Conservation (phyloP, 2,797 vertebrate genomes). For the Cichlasoma orientale region DNA sequence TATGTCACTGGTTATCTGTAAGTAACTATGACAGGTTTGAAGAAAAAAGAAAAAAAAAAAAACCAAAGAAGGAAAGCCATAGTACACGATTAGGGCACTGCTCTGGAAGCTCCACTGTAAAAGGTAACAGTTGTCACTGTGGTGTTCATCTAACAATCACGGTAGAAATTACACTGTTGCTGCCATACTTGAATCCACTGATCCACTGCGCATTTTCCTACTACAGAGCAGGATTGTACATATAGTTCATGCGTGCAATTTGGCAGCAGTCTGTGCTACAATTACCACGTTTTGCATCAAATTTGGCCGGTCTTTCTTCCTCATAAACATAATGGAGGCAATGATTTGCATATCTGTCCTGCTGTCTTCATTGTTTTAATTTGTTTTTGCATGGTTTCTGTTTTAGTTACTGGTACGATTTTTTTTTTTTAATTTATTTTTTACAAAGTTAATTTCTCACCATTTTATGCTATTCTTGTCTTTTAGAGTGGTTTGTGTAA, state of each 20-base stretch:
- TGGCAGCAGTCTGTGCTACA: background rate
- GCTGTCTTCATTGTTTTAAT: background rate
- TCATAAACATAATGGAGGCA: conserved; percentile 7
- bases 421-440: background rate
- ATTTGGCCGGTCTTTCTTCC: conserved; percentile 8
- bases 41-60: conserved; percentile 60
- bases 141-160: conserved; percentile 18
- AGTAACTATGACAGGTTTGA: conserved; percentile 37
- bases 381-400: conserved; percentile 41
- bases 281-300: conserved; percentile 7
- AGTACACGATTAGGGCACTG: conserved; percentile 29
- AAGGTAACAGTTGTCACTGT: conserved; percentile 26
- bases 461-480: conserved; percentile 9
- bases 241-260: background rate
- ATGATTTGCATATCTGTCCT: conserved; percentile 20
- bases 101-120: conserved; percentile 34
- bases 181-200: conserved; percentile 5
- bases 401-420: conserved; percentile 18
- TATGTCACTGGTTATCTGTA: conserved; percentile 36
- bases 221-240: background rate
- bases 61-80: conserved; percentile 85
- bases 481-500: background rate
- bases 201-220: background rate
- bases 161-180: background rate
- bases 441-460: conserved; percentile 7